phyloP scores from a whole-genome alignment of 2,797 vertebrate genomes.

The Brachyrhaphis roseni region DNA sequence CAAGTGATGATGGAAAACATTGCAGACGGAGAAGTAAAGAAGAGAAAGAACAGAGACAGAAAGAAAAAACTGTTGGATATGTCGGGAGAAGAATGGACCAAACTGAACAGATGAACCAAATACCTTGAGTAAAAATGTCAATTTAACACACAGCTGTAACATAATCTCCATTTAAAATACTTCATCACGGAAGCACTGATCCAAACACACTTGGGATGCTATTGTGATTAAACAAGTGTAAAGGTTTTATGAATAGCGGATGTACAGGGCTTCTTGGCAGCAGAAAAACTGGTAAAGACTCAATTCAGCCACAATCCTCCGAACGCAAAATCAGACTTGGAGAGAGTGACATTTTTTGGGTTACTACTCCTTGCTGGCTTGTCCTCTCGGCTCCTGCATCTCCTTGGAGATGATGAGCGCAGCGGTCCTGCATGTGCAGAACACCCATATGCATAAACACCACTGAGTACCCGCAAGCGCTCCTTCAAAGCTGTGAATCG shows the following conservation, averaged over 20 bases:
- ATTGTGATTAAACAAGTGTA: constrained; percentile 26
- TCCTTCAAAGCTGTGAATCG: constrained; percentile 58
- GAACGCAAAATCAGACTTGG: constrained; percentile 8
- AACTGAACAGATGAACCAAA: not conserved
- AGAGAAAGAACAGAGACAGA: not conserved
- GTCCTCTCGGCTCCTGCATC: constrained; percentile 57
- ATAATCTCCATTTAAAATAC: constrained; percentile 4
- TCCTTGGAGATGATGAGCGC: constrained; percentile 64
- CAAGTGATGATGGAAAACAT: not conserved
- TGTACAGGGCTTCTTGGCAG: constrained; percentile 44
- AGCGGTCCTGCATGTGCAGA: constrained; percentile 28
- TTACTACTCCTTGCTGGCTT: constrained; percentile 49
- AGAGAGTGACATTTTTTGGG: constrained; percentile 45
- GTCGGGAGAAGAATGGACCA: not conserved
- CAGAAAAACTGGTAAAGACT: constrained; percentile 47
- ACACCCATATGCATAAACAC: constrained; percentile 35
- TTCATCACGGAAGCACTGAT: not conserved
- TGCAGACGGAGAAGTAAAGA: not conserved
- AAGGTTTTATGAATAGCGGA: not conserved
- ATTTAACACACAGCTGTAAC: not conserved
- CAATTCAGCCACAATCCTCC: constrained; percentile 6
- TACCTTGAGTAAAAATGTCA: not conserved
- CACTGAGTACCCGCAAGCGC: constrained; percentile 54
- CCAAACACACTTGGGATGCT: constrained; percentile 40
- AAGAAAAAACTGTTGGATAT: not conserved